Conservation (phyloP, 2,797 vertebrate species). For the Sebastes hubbsi region DNA sequence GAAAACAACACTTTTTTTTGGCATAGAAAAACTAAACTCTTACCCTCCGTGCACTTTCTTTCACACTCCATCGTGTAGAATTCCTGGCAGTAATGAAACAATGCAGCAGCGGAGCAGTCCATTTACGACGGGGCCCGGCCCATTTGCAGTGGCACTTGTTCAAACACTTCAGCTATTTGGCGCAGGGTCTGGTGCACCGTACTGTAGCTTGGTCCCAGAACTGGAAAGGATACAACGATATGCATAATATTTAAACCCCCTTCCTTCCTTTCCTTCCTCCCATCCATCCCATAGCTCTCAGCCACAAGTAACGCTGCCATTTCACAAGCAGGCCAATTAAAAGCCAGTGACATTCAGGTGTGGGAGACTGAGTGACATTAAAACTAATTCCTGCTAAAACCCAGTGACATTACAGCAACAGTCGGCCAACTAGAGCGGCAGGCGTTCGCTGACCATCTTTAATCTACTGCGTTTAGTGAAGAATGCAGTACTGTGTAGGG, state of each 20-base stretch:
- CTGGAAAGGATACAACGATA: constrained; percentile 15
- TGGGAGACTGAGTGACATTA: constrained; percentile 79
- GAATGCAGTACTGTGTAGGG: constrained; percentile 7
- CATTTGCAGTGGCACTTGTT: constrained; percentile 52
- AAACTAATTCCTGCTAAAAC: constrained; percentile 78
- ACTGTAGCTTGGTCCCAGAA: constrained; percentile 18
- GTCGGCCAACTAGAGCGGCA: constrained; percentile 25
- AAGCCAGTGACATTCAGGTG: constrained; percentile 81
- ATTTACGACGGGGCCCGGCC: constrained; percentile 31
- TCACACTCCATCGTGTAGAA: constrained; percentile 28
- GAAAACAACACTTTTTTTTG: constrained; percentile 18
- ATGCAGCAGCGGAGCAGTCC: constrained; percentile 34
- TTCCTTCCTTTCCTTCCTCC: constrained; percentile 13
- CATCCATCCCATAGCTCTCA: constrained; percentile 55
- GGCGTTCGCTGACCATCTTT: constrained; percentile 42
- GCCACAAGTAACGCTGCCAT: constrained; percentile 65
- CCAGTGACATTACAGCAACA: constrained; percentile 77
- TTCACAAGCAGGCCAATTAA: constrained; percentile 79
- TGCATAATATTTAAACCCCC: constrained; percentile 14
- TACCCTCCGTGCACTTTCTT: constrained; percentile 36
- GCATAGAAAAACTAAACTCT: constrained; percentile 28
- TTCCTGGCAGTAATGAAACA: constrained; percentile 52
- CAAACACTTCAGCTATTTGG: constrained; percentile 41
- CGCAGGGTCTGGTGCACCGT: constrained; percentile 17
- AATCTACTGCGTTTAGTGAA: constrained; percentile 21